A percentile compares a stretch with the other conserved stretches of the same genome.
These are phyloP conservation scores for Lycaena phlaeas DNA, from an alignment of 2,888 invertebrate genomes.

Conservation along the genomic window DNA sequence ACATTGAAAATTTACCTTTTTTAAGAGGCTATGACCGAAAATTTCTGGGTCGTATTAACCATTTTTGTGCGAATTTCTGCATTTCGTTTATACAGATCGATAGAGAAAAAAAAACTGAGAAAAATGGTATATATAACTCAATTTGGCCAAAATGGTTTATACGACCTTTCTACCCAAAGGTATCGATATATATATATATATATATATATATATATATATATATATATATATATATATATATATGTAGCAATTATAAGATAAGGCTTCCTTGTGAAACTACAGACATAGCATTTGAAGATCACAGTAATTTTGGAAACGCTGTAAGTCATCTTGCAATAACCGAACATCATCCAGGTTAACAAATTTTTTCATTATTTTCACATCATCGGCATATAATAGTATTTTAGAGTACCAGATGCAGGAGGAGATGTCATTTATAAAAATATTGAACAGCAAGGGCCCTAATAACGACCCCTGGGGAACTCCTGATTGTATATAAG, in stretches of 20 bases:
- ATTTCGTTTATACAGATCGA: too few relatives aligned
- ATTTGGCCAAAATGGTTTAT: not conserved
- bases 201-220: too few relatives aligned
- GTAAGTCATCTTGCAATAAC: conserved; percentile 7
- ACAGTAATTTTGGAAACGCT: conserved; percentile 8
- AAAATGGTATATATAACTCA: conserved; percentile 6
- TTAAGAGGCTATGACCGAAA: conserved; percentile 11
- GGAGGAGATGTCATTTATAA: too few relatives aligned
- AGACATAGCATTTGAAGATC: conserved; percentile 13
- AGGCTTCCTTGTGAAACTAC: conserved; percentile 11
- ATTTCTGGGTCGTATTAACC: conserved; percentile 8
- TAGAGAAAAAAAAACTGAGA: conserved; percentile 7
- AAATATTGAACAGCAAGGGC: conserved; percentile 17
- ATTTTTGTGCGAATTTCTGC: too few relatives aligned
- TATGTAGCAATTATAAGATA: too few relatives aligned
- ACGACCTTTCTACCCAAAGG: conserved; percentile 7
- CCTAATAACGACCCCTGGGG: conserved; percentile 17
- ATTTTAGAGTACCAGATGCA: too few relatives aligned
- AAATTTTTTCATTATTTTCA: conserved; percentile 13
- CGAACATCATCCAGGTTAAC: not conserved
- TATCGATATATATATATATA: not conserved
- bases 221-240: too few relatives aligned
- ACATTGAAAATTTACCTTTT: conserved; percentile 9
- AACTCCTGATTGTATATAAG: conserved; percentile 8
- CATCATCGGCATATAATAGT: too few relatives aligned